Base-by-base conservation (phyloP, 2,888 invertebrate genomes). In the Cephonodes hylas region DNA sequence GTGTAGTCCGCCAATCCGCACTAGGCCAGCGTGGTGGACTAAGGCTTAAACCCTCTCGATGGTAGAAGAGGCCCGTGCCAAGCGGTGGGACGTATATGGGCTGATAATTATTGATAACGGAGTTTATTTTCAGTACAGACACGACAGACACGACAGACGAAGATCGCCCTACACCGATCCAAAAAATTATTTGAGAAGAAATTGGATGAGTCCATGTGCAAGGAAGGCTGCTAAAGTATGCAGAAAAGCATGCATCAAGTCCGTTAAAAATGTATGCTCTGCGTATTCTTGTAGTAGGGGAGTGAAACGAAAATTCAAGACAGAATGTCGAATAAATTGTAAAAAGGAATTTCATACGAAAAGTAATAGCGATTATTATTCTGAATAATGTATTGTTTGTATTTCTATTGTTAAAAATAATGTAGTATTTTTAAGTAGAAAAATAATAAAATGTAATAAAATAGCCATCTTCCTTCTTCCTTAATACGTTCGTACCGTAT, bases 321-420 rank as follows among this genome's bases (percentile, higher is more conserved):
- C 58, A 1, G 69, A 74, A 42, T 85, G 85, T 27, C 74, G 69
- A 44, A 65, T n/a, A 3, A 65, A 63, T n/a, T 86, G 86, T 63
- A 69, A 66, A 22, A 60, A 62, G 0, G 66, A 67, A 23, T 84
- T 80, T 67, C 8, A 42, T 4, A 60, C 56, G 13, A 59, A 67
- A 57, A 64, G 64, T 59, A 56, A 66, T 45, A 46, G 46, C 18
- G 64, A 62, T 31, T 53, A 27, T 53, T 6, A 20, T n/a, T 48
- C 27, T 7, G 53, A 53, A 2, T 53, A 31, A 1, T 18, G 3
- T 15, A 18, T 53, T 31, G 27, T 48, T 48, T 15, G 1, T n/a
- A 15, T 48, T 53, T 1, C 27, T 3, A 3, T 23, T 27, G 25
- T 25, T 15, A n/a, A n/a, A n/a, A n/a, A n/a, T n/a, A n/a, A n/a